Evolutionary conservation across 2,113 vertebrate genomes (phyloP), one percentile per base, ranked within the genome.

Genomic region (Cephalopterus ornatus): DNA sequence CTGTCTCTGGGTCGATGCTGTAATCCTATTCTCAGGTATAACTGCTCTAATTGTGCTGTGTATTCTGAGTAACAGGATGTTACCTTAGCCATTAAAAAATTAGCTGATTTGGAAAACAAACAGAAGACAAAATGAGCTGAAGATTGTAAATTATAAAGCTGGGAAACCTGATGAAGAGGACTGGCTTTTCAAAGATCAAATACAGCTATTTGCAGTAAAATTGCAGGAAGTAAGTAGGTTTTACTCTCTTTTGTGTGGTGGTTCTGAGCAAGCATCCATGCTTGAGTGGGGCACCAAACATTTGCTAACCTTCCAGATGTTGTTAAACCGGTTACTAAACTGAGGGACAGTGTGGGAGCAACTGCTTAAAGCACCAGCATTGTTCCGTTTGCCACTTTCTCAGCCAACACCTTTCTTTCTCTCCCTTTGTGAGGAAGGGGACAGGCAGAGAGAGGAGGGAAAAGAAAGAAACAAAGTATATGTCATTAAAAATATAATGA

Each of bases 401-500:
- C 52, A 63, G 16, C 14, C 42, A 83, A 10, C 5, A 47, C 26
- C 30, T 94, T 89, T 89, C 30, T 53, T 17, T 74, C 33, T 20
- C 49, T 70, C 30, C 22, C 18, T 88, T 74, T 70, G 46, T 2
- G 3, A 67, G 68, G 47, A 85, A 71, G 15, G 10, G 68, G 39
- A 59, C 6, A 30, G 33, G 27, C 27, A 81, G 12, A 87, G 55
- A 85, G 11, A 87, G 55, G 5, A 71, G 13, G 24, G 42, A 56
- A 79, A 80, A 56, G 10, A 89, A 82, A 89, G 16, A 46, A 88
- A 61, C 5, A 53, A 49, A 24, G 12, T 2, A 2, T 53, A 16
- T 46, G 18, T 35, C 33, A 84, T 91, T 96, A 88, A 84, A 96
- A 92, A 86, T 78, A 92, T 59, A 91, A 94, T 68, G 44, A 94